A percentile compares a stretch with the other conserved stretches of the same genome.
These are phyloP conservation scores for Cetonia aurata DNA, from an alignment of 2,888 invertebrate genomes.

Conservation along the genomic window DNA sequence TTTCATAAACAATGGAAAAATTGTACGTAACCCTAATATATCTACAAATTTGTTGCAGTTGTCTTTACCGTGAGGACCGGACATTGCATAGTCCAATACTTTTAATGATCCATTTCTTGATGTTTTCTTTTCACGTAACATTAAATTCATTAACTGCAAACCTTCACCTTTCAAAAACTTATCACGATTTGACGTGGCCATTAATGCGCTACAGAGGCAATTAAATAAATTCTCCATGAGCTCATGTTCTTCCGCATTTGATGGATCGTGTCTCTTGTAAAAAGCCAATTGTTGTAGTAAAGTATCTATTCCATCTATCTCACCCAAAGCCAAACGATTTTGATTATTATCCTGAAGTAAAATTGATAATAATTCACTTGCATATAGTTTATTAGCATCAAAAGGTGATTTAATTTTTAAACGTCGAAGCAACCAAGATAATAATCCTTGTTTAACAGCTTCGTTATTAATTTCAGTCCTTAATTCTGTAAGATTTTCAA, in stretches of 20 bases:
- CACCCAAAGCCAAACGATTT: slow-evolving; percentile 86
- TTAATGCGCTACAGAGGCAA: slow-evolving; percentile 92
- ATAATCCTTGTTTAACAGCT: slow-evolving; percentile 89
- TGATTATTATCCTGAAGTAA: slow-evolving; percentile 90
- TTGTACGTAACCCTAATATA: slow-evolving; percentile 93
- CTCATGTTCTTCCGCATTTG: slow-evolving; percentile 93
- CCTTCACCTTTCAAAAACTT: slow-evolving; percentile 97
- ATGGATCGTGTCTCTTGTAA: slow-evolving; percentile 95
- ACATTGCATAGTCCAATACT: slow-evolving; percentile 97
- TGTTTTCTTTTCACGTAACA: slow-evolving; percentile 97
- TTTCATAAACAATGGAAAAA: slow-evolving; percentile 99
- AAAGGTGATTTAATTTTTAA: slow-evolving; percentile 90
- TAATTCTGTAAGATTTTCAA: slow-evolving; percentile 96
- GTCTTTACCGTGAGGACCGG: slow-evolving; percentile 92
- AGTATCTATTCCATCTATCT: slow-evolving; percentile 95
- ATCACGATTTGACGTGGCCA: slow-evolving; percentile 89
- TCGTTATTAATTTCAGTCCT: slow-evolving; percentile 86
- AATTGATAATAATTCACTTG: slow-evolving; percentile 96
- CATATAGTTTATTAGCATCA: slow-evolving; percentile 95
- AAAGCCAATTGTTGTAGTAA: slow-evolving; percentile 94
- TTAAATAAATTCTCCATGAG: slow-evolving; percentile 99
- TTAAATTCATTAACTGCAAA: slow-evolving; percentile 98
- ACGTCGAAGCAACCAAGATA: slow-evolving; percentile 93
- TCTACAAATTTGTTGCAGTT: slow-evolving; percentile 99
- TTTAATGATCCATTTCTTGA: slow-evolving; percentile 96